These are phyloP conservation scores for Cryptomyrus ogoouensis DNA, from an alignment of 2,113 vertebrate genomes.

Conservation along the genomic window DNA sequence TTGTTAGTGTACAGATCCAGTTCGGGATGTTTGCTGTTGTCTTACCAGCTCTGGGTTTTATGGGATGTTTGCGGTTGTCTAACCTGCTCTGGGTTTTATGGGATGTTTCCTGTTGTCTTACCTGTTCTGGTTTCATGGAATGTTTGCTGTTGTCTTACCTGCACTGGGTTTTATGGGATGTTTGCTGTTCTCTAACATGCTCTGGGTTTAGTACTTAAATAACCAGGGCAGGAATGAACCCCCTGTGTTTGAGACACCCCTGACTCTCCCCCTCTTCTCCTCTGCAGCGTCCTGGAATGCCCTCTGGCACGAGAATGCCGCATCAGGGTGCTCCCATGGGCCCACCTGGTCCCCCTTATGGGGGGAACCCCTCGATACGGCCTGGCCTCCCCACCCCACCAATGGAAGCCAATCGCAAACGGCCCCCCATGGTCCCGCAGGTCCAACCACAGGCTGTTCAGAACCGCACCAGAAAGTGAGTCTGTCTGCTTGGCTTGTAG, in stretches of 20 bases:
- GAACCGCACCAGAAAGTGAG: slow-evolving; percentile 73
- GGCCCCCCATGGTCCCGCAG: slow-evolving; percentile 67
- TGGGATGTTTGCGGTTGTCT: neutral
- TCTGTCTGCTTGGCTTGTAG: slow-evolving; percentile 2
- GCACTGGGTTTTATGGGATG: neutral
- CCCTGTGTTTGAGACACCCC: neutral
- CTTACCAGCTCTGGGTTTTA: neutral
- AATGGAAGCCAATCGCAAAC: slow-evolving; percentile 74
- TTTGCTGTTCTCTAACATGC: neutral
- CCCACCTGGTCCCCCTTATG: slow-evolving; percentile 74
- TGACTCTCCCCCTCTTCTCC: neutral
- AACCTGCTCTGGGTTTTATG: neutral
- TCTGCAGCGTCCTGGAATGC: slow-evolving; percentile 78
- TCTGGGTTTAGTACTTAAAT: neutral
- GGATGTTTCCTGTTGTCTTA: neutral
- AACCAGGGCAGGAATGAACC: neutral
- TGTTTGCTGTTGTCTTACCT: neutral
- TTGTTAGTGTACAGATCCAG: neutral
- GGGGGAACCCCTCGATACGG: slow-evolving; percentile 69
- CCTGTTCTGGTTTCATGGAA: neutral
- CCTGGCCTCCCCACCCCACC: slow-evolving; percentile 70
- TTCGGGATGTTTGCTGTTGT: neutral
- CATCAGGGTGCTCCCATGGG: slow-evolving; percentile 84
- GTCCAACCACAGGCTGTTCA: slow-evolving; percentile 61
- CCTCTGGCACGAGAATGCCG: slow-evolving; percentile 79